These are phyloP conservation scores for Parotocinclus haroldoi DNA, from an alignment of 2,797 vertebrate species.

Conservation along the genomic window DNA sequence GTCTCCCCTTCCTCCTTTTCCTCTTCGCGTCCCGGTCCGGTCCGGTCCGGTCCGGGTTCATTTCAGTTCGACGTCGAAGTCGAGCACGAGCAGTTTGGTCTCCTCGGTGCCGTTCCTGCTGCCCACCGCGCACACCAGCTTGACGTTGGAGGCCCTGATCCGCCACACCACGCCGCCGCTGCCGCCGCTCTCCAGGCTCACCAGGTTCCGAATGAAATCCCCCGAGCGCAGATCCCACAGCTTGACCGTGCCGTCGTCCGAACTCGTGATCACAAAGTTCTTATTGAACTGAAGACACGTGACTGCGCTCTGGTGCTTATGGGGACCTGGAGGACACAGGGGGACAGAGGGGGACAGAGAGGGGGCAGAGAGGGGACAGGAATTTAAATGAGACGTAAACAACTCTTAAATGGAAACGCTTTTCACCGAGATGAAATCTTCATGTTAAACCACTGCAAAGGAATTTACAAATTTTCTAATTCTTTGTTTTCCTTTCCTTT, in stretches of 20 bases:
- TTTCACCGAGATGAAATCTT: no score
- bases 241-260: constrained; percentile 98
- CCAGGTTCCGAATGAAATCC: constrained; percentile 99
- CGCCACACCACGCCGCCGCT: constrained; percentile 98
- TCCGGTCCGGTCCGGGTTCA: constrained; percentile 72
- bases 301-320: constrained; percentile 99
- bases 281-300: constrained; percentile 99
- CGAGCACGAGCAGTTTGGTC: constrained; percentile 99
- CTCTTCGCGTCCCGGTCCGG: constrained; percentile 17
- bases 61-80: constrained; percentile 99
- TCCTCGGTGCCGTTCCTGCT: constrained; percentile 99
- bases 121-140: constrained; percentile 97
- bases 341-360: no score
- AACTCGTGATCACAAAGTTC: constrained; percentile 99
- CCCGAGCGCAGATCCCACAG: constrained; percentile 99
- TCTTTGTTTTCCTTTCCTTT: no score
- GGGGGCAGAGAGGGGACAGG: no score
- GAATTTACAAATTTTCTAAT: no score
- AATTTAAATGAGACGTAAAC: no score
- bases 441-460: no score
- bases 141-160: constrained; percentile 98
- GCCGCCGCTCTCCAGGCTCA: constrained; percentile 98
- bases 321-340: no score
- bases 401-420: no score
- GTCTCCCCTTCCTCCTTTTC: constrained; percentile 39